A percentile compares a stretch with the other conserved stretches of the same genome.
Evolutionary conservation across 2,113 vertebrate genomes (phyloP).

Genomic region (Oncorhynchus keta): DNA sequence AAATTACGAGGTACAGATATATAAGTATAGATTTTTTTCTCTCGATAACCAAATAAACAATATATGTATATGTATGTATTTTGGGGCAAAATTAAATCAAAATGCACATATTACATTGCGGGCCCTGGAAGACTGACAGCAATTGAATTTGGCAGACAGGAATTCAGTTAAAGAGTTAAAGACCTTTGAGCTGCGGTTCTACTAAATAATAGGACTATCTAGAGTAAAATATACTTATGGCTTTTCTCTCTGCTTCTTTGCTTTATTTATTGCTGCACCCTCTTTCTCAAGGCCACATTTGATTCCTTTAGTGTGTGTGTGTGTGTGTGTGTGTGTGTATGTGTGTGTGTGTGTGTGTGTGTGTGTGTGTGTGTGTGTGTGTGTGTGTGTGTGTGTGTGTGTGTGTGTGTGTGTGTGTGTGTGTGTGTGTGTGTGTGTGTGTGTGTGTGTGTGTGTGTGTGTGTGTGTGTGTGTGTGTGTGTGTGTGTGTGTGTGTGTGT

Average conservation of each 20-base stretch:
- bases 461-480: background rate
- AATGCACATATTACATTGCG: slow-evolving; percentile 94
- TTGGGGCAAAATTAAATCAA: slow-evolving; percentile 95
- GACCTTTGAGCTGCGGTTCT: slow-evolving; percentile 91
- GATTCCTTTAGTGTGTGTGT: background rate
- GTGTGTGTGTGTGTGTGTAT: no score
- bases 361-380: background rate
- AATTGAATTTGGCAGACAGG: slow-evolving; percentile 98
- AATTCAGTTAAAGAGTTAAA: slow-evolving; percentile 99
- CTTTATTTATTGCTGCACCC: slow-evolving; percentile 18
- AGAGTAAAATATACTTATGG: slow-evolving; percentile 66
- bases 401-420: no score
- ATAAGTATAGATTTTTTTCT: slow-evolving; percentile 96
- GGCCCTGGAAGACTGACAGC: slow-evolving; percentile 86
- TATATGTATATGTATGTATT: slow-evolving; percentile 98
- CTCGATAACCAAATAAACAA: slow-evolving; percentile 97
- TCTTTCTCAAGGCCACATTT: slow-evolving; percentile 7
- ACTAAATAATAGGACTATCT: slow-evolving; percentile 82
- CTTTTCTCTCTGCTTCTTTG: slow-evolving; percentile 7
- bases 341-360: no score
- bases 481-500: background rate
- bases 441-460: background rate
- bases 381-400: background rate
- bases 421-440: no score
- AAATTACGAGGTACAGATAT: slow-evolving; percentile 96